Evolutionary conservation across 2,888 invertebrate species (phyloP).

Genomic region (Lepetodrilus schrolli): DNA sequence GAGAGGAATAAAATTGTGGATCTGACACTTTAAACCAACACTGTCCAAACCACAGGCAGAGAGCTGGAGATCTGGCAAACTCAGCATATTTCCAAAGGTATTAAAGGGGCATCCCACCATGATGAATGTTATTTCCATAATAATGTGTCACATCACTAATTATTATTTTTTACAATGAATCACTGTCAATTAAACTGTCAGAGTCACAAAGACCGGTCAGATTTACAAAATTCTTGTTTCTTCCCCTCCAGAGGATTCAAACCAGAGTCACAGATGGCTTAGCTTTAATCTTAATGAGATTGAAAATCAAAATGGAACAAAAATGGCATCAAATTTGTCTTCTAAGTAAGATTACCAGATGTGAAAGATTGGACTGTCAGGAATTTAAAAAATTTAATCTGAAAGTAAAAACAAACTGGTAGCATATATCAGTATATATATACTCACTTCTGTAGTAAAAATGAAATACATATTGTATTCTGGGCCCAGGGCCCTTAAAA

Average conservation of each 20-base stretch:
- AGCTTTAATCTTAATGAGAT: slow-evolving; percentile 16
- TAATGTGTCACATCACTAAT: background rate
- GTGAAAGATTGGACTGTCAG: no score
- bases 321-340: background rate
- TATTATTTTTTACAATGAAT: slow-evolving; percentile 1
- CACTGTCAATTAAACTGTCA: slow-evolving; percentile 18
- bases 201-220: background rate
- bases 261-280: slow-evolving; percentile 11
- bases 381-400: background rate
- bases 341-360: background rate
- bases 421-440: no score
- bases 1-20: no score
- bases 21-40: no score
- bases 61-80: no score
- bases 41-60: no score
- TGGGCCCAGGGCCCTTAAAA: no score
- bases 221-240: slow-evolving; percentile 14
- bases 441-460: no score
- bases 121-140: slow-evolving; percentile 7
- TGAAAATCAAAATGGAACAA: background rate
- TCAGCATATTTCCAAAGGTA: no score
- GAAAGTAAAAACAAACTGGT: background rate
- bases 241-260: no score
- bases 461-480: no score
- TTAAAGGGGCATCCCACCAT: no score